These are phyloP conservation scores for Campopleginae sp. DNA, from an alignment of 2,888 invertebrate genomes.

Conservation along the genomic window DNA sequence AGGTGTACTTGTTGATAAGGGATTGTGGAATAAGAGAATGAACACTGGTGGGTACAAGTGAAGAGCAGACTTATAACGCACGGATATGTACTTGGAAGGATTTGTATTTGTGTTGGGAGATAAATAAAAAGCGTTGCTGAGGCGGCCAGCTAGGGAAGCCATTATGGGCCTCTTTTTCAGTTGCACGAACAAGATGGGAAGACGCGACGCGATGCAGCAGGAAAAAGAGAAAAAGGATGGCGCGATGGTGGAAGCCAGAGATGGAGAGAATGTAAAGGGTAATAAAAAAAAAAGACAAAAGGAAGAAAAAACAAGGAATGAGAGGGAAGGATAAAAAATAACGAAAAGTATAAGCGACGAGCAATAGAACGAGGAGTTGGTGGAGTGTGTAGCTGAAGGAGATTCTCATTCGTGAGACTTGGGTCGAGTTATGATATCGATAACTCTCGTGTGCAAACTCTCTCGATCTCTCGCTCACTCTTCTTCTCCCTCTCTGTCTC, in stretches of 20 bases:
- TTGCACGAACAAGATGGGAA: slow-evolving; percentile 1
- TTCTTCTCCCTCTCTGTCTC: slow-evolving; percentile 15
- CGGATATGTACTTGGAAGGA: slow-evolving; percentile 42
- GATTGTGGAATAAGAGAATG: slow-evolving; percentile 11
- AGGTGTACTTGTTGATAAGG: not conserved
- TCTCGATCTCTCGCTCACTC: slow-evolving; percentile 39
- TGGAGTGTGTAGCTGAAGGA: slow-evolving; percentile 53
- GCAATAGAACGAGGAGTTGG: slow-evolving; percentile 13
- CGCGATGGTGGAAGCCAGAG: slow-evolving; percentile 29
- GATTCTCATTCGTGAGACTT: slow-evolving; percentile 64
- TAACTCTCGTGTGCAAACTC: slow-evolving; percentile 71
- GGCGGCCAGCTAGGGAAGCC: slow-evolving; percentile 43
- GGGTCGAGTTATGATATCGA: slow-evolving; percentile 78
- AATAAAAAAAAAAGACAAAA: not conserved
- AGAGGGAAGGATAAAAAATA: slow-evolving; percentile 12
- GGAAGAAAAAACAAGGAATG: not conserved
- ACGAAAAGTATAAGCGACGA: slow-evolving; percentile 27
- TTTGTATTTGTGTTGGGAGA: slow-evolving; percentile 37
- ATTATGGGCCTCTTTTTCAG: slow-evolving; percentile 46
- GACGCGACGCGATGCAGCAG: slow-evolving; percentile 3
- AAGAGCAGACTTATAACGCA: slow-evolving; percentile 17
- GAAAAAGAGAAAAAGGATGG: slow-evolving; percentile 27
- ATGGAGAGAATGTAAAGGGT: slow-evolving; percentile 47
- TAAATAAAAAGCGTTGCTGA: slow-evolving; percentile 64
- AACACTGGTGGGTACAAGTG: slow-evolving; percentile 25